Conservation (phyloP, 2,888 invertebrate species). For the Cloeon dipterum region DNA sequence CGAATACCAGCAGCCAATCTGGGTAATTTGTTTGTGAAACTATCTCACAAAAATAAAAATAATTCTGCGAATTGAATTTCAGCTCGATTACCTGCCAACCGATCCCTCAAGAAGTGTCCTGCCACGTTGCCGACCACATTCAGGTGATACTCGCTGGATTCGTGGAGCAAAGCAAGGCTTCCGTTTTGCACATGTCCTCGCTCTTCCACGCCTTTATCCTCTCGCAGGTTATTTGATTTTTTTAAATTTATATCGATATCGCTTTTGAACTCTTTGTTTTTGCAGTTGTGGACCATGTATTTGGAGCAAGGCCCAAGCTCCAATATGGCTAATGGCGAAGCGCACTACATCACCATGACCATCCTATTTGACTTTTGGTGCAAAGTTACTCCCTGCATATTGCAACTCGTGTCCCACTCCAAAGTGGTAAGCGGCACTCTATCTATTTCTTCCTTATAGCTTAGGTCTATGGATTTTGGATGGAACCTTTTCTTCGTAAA, state of each 20-base stretch:
- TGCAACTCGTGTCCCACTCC: conserved; percentile 77
- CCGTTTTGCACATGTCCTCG: conserved; percentile 85
- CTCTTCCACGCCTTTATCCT: conserved; percentile 92
- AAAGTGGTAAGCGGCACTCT: conserved; percentile 46
- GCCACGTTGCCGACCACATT: conserved; percentile 91
- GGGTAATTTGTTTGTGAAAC: not conserved
- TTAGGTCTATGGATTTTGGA: too few relatives aligned
- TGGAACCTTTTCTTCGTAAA: conserved; percentile 2
- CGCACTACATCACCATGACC: conserved; percentile 47
- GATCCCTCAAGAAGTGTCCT: conserved; percentile 86
- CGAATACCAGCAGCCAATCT: not conserved
- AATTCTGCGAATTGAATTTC: too few relatives aligned
- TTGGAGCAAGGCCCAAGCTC: conserved; percentile 64
- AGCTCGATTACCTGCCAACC: conserved; percentile 35
- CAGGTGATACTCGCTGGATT: conserved; percentile 93
- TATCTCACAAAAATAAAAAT: too few relatives aligned
- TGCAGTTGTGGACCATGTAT: conserved; percentile 88
- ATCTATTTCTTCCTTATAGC: not conserved
- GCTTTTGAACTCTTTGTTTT: too few relatives aligned
- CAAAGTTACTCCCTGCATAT: conserved; percentile 84
- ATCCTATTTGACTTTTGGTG: conserved; percentile 96
- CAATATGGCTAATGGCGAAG: conserved; percentile 40
- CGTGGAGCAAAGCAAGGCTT: conserved; percentile 83
- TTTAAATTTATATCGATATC: too few relatives aligned
- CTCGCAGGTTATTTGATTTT: conserved; percentile 67